These are phyloP conservation scores for Dasypus novemcinctus DNA, from an alignment of 2,113 vertebrate species.

Conservation along the genomic window DNA sequence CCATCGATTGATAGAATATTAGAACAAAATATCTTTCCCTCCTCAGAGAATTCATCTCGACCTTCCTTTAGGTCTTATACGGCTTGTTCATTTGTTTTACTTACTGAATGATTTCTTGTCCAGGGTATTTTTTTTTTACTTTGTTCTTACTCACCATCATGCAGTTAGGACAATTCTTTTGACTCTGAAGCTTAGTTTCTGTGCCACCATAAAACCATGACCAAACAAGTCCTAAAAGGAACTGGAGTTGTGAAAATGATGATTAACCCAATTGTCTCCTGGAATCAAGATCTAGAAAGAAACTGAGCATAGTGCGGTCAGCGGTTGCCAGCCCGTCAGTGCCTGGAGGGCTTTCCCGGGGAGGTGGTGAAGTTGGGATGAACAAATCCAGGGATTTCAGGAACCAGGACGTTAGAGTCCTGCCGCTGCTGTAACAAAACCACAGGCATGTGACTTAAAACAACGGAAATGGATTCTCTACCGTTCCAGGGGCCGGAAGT, in stretches of 20 bases:
- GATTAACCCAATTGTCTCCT: not conserved
- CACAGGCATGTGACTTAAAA: too few species aligned
- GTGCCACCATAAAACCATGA: not conserved
- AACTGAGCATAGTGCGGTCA: not conserved
- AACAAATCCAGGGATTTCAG: not conserved
- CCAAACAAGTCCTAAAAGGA: not conserved
- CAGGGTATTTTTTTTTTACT: not conserved
- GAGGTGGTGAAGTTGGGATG: not conserved
- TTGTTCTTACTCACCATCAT: not conserved
- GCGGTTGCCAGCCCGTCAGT: not conserved
- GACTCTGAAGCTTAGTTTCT: not conserved
- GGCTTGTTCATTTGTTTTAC: not conserved
- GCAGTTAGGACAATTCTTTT: not conserved
- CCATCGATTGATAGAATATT: constrained; percentile 82
- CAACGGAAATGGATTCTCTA: too few species aligned
- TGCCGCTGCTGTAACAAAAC: not conserved
- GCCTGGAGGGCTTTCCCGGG: not conserved
- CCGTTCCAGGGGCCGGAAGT: too few species aligned
- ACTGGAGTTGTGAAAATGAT: not conserved
- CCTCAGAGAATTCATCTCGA: constrained; percentile 43
- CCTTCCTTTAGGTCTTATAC: not conserved
- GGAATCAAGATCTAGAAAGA: not conserved
- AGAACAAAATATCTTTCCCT: constrained; percentile 59
- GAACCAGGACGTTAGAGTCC: not conserved
- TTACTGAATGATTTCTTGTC: not conserved